These are phyloP conservation scores for Holotrichia oblita DNA, from an alignment of 1,140 invertebrate genomes.

Conservation along the genomic window DNA sequence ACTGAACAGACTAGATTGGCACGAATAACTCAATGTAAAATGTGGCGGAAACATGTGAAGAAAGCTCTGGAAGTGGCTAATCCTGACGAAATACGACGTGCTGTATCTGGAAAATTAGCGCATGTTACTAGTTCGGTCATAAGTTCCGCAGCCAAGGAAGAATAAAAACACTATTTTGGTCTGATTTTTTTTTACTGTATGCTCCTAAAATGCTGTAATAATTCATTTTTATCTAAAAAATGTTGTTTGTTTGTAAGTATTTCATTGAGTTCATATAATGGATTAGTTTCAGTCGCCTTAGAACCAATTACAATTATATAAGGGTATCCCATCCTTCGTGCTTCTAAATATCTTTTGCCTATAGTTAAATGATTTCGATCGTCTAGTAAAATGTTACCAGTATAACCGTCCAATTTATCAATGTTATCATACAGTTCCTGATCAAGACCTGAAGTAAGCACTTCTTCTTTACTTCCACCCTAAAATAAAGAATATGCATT, in stretches of 20 bases:
- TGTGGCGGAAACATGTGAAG: conserved; percentile 39
- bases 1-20: conserved; percentile 31
- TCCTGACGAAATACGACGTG: not conserved
- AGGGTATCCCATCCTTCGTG: conserved; percentile 78
- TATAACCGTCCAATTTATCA: conserved; percentile 54
- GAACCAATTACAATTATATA: conserved; percentile 78
- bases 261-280: conserved; percentile 71
- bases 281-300: conserved; percentile 62
- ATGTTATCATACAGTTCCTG: conserved; percentile 66
- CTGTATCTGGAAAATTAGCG: not conserved
- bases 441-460: conserved; percentile 60
- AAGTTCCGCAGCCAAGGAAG: not conserved
- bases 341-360: conserved; percentile 77
- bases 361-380: conserved; percentile 81
- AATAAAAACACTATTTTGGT: not conserved
- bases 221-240: conserved; percentile 50
- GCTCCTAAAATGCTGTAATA: conserved; percentile 47
- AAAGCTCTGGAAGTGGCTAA: not conserved
- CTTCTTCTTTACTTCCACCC: conserved; percentile 77
- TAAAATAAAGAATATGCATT: conserved; percentile 59
- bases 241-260: conserved; percentile 55
- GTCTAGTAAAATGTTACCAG: conserved; percentile 80
- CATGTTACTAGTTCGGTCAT: not conserved
- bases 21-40: conserved; percentile 39
- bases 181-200: not conserved